Percentiles rank a stretch among this genome's conserved stretches.
These are phyloP conservation scores for Tribolium madens DNA, from an alignment of 1,140 invertebrate genomes.

Conservation along the genomic window DNA sequence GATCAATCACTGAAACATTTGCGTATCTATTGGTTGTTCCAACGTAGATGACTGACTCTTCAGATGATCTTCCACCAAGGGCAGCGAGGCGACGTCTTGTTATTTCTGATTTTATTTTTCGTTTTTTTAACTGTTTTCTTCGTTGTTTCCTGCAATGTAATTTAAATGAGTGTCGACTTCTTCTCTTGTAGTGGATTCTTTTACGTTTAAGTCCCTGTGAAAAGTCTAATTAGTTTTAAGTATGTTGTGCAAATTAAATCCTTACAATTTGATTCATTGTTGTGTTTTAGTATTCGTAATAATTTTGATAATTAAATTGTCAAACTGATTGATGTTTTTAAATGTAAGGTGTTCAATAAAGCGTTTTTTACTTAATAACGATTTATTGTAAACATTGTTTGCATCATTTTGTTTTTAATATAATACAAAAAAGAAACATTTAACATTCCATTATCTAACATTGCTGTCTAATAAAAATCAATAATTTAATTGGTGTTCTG, in stretches of 20 bases:
- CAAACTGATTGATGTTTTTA: constrained; percentile 5
- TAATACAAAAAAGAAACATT: constrained; percentile 64
- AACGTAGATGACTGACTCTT: constrained; percentile 19
- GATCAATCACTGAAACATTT: neutral
- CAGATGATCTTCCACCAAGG: neutral
- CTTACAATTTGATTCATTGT: constrained; percentile 35
- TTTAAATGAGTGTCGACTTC: neutral
- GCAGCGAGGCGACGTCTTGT: neutral
- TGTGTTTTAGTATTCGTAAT: neutral
- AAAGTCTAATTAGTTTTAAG: neutral
- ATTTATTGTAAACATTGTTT: constrained; percentile 60
- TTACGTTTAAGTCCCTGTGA: neutral
- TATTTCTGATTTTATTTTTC: neutral
- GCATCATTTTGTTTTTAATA: constrained; percentile 58
- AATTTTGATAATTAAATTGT: neutral
- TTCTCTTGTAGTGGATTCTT: neutral
- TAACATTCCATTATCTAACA: constrained; percentile 63
- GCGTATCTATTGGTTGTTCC: neutral
- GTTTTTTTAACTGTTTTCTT: neutral
- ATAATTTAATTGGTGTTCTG: constrained; percentile 63
- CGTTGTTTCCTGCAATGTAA: neutral
- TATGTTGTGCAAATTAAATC: neutral
- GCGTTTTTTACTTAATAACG: constrained; percentile 52
- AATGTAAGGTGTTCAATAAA: constrained; percentile 12
- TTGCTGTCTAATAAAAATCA: constrained; percentile 59